Evolutionary conservation across 2,797 vertebrate species (phyloP).

Genomic region (Mionectes olivaceus): DNA sequence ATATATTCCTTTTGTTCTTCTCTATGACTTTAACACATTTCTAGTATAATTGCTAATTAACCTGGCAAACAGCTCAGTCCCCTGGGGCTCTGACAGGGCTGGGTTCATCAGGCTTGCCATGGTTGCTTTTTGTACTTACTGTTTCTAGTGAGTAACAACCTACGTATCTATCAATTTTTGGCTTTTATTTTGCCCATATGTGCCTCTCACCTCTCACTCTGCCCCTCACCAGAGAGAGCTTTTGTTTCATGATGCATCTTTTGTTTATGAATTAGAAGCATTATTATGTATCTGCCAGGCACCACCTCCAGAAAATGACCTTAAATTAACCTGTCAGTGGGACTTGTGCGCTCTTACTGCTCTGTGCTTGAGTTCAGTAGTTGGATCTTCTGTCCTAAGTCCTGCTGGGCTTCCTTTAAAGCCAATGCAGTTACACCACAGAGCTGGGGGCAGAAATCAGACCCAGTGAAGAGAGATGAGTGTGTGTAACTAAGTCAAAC

Average conservation of each 20-base stretch:
- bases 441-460: neutral
- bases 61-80: constrained; percentile 23
- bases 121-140: neutral
- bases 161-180: neutral
- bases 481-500: neutral
- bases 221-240: neutral
- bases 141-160: neutral
- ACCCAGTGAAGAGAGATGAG: neutral
- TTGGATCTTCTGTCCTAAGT: neutral
- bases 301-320: neutral
- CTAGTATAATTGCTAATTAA: neutral
- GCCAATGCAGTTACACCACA: neutral
- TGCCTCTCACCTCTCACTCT: neutral
- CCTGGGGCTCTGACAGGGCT: constrained; percentile 25
- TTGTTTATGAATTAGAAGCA: neutral
- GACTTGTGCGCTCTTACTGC: neutral
- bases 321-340: neutral
- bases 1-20: constrained; percentile 46
- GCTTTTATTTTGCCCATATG: neutral
- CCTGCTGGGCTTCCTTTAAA: neutral
- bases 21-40: constrained; percentile 17
- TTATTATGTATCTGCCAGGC: neutral
- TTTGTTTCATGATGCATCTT: neutral
- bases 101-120: neutral
- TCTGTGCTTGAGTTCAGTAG: neutral